Evolutionary conservation across 2,797 vertebrate genomes (phyloP), one percentile per base, ranked within the genome.

Genomic region (Pipistrellus pipistrellus): DNA sequence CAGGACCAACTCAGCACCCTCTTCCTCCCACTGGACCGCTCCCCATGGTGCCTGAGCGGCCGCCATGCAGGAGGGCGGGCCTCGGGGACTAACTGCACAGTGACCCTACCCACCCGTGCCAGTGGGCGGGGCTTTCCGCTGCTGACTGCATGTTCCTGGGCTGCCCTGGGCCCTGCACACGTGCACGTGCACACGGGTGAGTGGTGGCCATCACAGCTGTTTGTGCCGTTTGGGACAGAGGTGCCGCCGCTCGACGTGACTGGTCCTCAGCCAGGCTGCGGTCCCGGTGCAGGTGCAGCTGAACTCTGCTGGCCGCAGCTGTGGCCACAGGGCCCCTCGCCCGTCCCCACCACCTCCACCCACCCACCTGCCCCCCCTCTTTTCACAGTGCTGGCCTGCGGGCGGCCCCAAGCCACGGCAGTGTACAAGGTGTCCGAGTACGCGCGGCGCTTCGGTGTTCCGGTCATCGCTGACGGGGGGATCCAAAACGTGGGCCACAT

Each of bases 361-460:
- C 15, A 30, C 23, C 20, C 2, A 4, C 75, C 11, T 89, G 2
- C 97, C 51, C n/a, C 59, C 91, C 91, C 30, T 96, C 48, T n/a
- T 14, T 93, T 71, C 12, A 92, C 92, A 99, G 99, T 99, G 97
- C 97, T 99, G 98, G 99, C 99, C 0, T 99, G 99, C 0, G 99
- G 99, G 59, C 98, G 99, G 77, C 99, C 99, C 55, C 99, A 99
- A 98, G 99, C 99, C 96, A 99, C 99, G 0, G 99, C 99, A 0
- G 99, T 99, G n/a, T 99, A 99, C 96, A 99, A 99, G 95, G 99
- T 99, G 13, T 99, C 99, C 0, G 99, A 99, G 92, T 99, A 99
- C 0, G 99, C 99, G 2, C 94, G 99, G 46, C 98, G 99, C 1
- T 99, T 99, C 1, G 99, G 99, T 0, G 99, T 99, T 32, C 99